Conservation (phyloP, 64 coral and sea anemone genomes). For the Actinia equina region DNA sequence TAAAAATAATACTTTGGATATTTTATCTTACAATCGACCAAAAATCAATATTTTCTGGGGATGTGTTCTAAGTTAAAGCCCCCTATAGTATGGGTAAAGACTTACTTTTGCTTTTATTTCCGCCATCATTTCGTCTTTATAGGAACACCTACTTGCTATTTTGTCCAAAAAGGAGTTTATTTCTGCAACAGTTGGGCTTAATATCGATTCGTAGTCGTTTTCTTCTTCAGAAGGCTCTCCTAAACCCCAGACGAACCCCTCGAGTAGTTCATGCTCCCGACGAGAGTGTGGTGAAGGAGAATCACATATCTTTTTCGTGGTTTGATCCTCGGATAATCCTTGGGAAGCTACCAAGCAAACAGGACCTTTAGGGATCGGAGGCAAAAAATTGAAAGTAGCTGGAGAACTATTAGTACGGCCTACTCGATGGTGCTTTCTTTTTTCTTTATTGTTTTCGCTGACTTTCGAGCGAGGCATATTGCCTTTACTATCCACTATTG, state of each 20-base stretch:
- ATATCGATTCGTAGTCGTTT: background rate
- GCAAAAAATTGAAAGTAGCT: background rate
- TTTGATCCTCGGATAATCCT: background rate
- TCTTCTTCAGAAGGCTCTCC: background rate
- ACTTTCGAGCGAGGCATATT: background rate
- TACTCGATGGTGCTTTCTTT: background rate
- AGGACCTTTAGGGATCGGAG: background rate
- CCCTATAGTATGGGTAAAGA: too few species aligned
- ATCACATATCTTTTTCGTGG: background rate
- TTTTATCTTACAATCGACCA: too few species aligned
- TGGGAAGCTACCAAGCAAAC: background rate
- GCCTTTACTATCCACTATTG: background rate
- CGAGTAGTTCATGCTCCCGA: background rate
- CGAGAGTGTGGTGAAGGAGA: background rate
- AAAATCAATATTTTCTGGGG: too few species aligned
- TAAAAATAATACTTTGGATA: too few species aligned
- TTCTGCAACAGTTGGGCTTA: background rate
- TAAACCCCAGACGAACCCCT: background rate
- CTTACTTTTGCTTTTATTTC: background rate
- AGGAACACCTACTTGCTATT: background rate
- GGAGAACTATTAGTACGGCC: background rate
- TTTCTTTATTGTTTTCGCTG: background rate
- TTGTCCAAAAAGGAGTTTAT: background rate
- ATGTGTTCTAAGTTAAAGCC: too few species aligned
- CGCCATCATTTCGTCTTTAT: background rate